Evolutionary conservation across 2,797 vertebrate genomes (phyloP), one percentile per base, ranked within the genome.

Genomic region (Schizothorax lantsangensis): DNA sequence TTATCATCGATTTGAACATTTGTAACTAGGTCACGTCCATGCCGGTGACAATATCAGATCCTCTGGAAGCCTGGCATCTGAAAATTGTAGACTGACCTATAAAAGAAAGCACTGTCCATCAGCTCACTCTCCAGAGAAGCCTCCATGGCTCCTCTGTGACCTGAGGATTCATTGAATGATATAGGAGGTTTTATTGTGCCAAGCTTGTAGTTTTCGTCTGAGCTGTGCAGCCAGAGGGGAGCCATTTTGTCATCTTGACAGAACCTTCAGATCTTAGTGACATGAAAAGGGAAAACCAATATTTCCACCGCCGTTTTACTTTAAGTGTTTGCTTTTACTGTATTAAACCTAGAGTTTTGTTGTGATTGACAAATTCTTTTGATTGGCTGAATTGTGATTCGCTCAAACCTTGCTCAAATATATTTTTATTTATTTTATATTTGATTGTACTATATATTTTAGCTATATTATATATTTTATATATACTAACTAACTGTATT

Each of bases 131-230:
- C 88, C 79, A 79, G 86, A 88, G 81, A 47, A 84, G 68, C 83
- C 45, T 88, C 81, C 45, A 66, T 83, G 87, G 78, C 79, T 84
- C 75, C 83, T 82, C 69, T 64, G 82, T 86, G 84, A 87, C 86
- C 87, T 73, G 83, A 86, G 88, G 86, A 89, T 88, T 88, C 81
- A 80, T 77, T 82, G 87, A 89, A 89, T 91, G 90, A 91, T 91
- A 91, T 89, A 89, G 87, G 88, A 86, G 90, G 83, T 91, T 91
- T 89, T 89, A 91, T 87, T 89, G 87, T 89, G 88, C 87, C 81
- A 86, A 87, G 89, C 87, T 87, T 89, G 88, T 91, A 89, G 88
- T 89, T 89, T 88, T 86, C 64, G 75, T 89, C 88, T 89, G 86
- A 88, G 81, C 86, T 73, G 86, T 89, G 87, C 86, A 83, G 83